These are phyloP conservation scores for Trichonephila clavipes DNA, from an alignment of 1,140 invertebrate species.

Conservation along the genomic window DNA sequence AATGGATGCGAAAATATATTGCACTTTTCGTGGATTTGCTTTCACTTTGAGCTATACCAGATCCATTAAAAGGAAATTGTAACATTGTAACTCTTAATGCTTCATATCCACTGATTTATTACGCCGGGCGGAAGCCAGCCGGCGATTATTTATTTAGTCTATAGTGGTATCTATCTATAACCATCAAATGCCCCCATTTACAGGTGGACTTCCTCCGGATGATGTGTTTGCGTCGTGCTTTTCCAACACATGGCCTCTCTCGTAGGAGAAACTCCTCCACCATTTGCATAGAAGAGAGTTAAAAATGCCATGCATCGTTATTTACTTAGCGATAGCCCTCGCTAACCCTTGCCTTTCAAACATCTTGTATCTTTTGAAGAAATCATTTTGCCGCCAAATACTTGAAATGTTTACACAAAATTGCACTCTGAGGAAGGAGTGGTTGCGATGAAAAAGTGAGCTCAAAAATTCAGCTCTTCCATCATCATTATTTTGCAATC, in stretches of 20 bases:
- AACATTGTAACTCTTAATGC: slow-evolving; percentile 31
- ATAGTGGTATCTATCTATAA: slow-evolving; percentile 45
- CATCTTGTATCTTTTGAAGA: slow-evolving; percentile 56
- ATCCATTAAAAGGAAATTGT: slow-evolving; percentile 29
- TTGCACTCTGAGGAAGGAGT: slow-evolving; percentile 62
- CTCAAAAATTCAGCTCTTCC: slow-evolving; percentile 34
- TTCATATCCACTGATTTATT: slow-evolving; percentile 59
- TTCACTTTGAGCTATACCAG: slow-evolving; percentile 15
- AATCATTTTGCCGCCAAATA: slow-evolving; percentile 45
- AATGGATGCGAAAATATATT: neutral
- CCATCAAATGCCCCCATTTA: slow-evolving; percentile 34
- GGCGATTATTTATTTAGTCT: slow-evolving; percentile 69
- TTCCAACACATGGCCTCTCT: slow-evolving; percentile 39
- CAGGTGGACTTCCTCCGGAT: slow-evolving; percentile 68
- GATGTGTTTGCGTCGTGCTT: slow-evolving; percentile 48
- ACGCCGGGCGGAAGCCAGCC: slow-evolving; percentile 14
- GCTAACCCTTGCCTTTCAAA: slow-evolving; percentile 10
- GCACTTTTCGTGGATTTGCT: neutral
- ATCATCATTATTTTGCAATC: slow-evolving; percentile 71
- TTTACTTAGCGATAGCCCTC: slow-evolving; percentile 23
- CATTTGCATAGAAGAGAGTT: slow-evolving; percentile 58
- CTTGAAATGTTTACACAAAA: slow-evolving; percentile 65
- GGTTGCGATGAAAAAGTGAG: slow-evolving; percentile 24
- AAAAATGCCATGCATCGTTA: slow-evolving; percentile 53
- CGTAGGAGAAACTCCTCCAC: neutral